These are phyloP conservation scores for Agrochola lychnidis DNA, from an alignment of 2,888 invertebrate genomes.

Conservation along the genomic window DNA sequence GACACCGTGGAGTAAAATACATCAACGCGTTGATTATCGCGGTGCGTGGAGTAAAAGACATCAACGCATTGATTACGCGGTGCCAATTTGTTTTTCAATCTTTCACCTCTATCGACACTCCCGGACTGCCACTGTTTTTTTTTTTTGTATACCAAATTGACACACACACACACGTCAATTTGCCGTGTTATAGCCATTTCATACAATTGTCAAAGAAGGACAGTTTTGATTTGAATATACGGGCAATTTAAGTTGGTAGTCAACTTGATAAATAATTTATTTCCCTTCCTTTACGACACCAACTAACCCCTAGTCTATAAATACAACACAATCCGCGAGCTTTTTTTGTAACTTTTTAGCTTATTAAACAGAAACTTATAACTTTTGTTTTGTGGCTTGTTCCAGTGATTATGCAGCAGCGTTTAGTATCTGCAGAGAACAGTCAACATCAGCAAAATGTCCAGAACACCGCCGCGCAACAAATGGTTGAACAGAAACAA, in stretches of 20 bases:
- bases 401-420: slow-evolving; percentile 86
- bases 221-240: not conserved
- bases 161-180: not conserved
- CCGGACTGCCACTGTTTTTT: no score
- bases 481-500: slow-evolving; percentile 83
- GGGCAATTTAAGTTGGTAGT: not conserved
- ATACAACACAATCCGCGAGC: not conserved
- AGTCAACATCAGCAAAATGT: slow-evolving; percentile 80
- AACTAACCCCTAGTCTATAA: not conserved
- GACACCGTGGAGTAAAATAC: no score
- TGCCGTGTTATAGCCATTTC: not conserved
- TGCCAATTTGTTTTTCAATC: no score
- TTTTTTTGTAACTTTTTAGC: not conserved
- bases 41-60: no score
- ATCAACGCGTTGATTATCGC: no score
- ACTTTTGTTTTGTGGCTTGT: slow-evolving; percentile 29
- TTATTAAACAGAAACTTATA: not conserved
- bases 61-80: no score
- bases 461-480: slow-evolving; percentile 74
- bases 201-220: not conserved
- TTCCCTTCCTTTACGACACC: not conserved
- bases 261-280: not conserved
- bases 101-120: no score
- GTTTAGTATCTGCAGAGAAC: slow-evolving; percentile 79
- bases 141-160: not conserved